Evolutionary conservation across 2,888 invertebrate species (phyloP).

Genomic region (Pterostichus niger): DNA sequence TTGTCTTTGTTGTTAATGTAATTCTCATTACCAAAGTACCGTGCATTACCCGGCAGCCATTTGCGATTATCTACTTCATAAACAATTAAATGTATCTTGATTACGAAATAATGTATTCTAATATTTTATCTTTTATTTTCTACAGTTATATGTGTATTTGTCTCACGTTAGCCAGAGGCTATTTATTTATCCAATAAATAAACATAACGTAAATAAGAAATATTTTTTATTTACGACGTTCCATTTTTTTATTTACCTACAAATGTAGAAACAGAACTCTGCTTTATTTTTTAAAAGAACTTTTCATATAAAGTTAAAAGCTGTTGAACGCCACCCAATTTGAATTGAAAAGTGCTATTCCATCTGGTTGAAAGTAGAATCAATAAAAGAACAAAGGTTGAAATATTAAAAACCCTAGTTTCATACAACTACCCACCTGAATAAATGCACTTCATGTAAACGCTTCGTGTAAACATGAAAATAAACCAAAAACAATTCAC

Average conservation of each 20-base stretch:
- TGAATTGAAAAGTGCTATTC: constrained; percentile 43
- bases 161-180: no score
- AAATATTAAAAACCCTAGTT: constrained; percentile 32
- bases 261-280: neutral
- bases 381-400: constrained; percentile 45
- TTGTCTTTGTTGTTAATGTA: no score
- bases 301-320: constrained; percentile 48
- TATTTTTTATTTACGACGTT: neutral
- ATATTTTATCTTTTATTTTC: no score
- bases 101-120: no score
- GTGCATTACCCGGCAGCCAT: no score
- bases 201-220: neutral
- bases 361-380: constrained; percentile 37
- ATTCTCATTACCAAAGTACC: no score
- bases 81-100: no score
- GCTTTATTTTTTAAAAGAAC: constrained; percentile 15
- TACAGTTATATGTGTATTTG: no score
- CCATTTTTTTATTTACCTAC: neutral
- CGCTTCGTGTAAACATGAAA: neutral
- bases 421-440: neutral
- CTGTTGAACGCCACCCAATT: constrained; percentile 43
- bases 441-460: constrained; percentile 1
- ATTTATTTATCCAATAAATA: no score
- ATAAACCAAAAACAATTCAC: neutral
- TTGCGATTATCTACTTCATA: no score